Percentiles rank a stretch among this genome's conserved stretches.
These are phyloP conservation scores for Brotula barbata DNA, from an alignment of 2,797 vertebrate genomes.

Conservation along the genomic window DNA sequence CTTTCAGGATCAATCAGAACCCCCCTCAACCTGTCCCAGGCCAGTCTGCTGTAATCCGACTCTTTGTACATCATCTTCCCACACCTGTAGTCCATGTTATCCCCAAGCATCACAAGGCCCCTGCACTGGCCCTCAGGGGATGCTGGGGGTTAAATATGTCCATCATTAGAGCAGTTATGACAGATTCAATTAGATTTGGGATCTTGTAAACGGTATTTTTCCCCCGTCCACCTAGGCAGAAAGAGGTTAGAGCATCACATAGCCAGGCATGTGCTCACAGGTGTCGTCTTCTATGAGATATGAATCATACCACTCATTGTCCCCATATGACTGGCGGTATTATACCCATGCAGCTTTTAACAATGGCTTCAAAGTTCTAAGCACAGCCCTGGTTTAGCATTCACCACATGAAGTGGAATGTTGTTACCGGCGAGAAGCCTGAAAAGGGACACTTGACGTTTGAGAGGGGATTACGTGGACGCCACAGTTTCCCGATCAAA, in stretches of 20 bases:
- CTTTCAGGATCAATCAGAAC: conserved; percentile 72
- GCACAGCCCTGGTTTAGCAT: conserved; percentile 57
- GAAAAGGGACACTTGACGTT: conserved; percentile 45
- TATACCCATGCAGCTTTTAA: conserved; percentile 45
- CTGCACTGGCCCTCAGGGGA: conserved; percentile 29
- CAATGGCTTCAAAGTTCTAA: conserved; percentile 69
- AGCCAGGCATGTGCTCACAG: conserved; percentile 34
- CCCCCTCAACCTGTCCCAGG: conserved; percentile 62
- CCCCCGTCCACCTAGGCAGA: neutral
- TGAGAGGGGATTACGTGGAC: conserved; percentile 45
- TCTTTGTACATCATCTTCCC: conserved; percentile 56
- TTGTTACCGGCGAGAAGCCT: conserved; percentile 50
- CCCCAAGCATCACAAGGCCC: conserved; percentile 41
- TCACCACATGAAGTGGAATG: conserved; percentile 47
- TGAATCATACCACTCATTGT: conserved; percentile 64
- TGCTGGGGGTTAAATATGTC: conserved; percentile 45
- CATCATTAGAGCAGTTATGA: conserved; percentile 64
- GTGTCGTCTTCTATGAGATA: conserved; percentile 62
- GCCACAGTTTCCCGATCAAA: conserved; percentile 24
- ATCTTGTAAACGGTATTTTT: conserved; percentile 40
- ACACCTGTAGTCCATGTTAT: conserved; percentile 62
- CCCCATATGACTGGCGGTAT: conserved; percentile 50
- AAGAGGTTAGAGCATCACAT: neutral
- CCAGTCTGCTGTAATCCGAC: conserved; percentile 66
- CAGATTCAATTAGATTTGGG: conserved; percentile 61